Evolutionary conservation across 2,888 invertebrate genomes (phyloP).

Genomic region (Netelia virgata): DNA sequence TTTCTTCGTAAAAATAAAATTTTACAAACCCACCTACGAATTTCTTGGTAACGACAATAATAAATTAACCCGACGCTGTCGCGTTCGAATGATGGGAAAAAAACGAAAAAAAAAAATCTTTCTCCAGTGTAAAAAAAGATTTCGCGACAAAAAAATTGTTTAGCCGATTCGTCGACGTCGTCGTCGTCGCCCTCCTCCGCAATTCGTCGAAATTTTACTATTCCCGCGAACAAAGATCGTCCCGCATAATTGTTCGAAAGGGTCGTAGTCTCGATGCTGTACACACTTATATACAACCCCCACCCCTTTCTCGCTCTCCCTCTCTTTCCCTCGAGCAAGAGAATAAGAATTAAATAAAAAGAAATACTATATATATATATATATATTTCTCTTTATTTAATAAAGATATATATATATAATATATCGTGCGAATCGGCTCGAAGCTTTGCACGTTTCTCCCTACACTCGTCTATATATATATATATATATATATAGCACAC

Average conservation of each 20-base stretch:
- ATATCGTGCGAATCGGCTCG: conserved; percentile 17
- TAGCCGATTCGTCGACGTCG: not conserved
- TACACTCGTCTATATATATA: conserved; percentile 13
- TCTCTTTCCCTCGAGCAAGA: not conserved
- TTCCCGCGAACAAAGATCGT: conserved; percentile 2
- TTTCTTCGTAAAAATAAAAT: too few species aligned
- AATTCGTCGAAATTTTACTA: conserved; percentile 12
- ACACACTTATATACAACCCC: not conserved
- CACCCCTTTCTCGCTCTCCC: too few species aligned
- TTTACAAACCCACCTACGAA: not conserved
- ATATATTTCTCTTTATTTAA: not conserved
- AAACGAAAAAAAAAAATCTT: not conserved
- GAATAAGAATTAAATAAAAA: not conserved
- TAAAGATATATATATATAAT: not conserved
- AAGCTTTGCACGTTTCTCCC: conserved; percentile 16
- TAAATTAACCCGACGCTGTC: not conserved
- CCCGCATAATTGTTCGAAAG: conserved; percentile 29
- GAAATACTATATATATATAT: conserved; percentile 1
- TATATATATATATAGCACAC: conserved; percentile 28
- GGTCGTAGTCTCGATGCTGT: conserved; percentile 7
- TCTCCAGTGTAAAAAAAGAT: not conserved
- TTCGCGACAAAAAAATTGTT: not conserved
- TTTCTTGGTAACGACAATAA: not conserved
- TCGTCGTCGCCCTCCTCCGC: not conserved
- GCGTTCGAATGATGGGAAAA: not conserved